Conservation (phyloP, 2,113 vertebrate genomes). For the Lagopus leucura region DNA sequence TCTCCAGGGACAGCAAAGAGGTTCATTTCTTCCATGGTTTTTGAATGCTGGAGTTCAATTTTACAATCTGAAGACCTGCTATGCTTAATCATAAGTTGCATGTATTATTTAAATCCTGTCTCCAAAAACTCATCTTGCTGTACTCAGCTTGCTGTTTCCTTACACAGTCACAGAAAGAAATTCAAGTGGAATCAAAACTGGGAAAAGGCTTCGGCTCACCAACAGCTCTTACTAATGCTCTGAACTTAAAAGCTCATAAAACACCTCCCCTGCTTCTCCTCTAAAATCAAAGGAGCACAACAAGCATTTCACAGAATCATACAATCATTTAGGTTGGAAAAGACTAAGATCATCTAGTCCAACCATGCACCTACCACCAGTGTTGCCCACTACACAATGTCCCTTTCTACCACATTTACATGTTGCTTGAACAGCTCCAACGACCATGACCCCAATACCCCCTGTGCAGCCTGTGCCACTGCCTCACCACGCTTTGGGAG, state of each 20-base stretch:
- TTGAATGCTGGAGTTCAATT: background rate
- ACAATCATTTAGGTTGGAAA: background rate
- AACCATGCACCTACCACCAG: too few species aligned
- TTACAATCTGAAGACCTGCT: background rate
- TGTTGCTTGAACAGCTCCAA: too few species aligned
- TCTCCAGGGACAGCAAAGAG: background rate
- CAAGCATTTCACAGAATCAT: background rate
- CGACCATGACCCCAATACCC: too few species aligned
- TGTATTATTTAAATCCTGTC: constrained; percentile 1
- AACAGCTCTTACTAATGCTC: background rate
- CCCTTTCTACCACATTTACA: too few species aligned
- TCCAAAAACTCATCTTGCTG: background rate
- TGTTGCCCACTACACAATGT: too few species aligned
- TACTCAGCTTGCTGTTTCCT: background rate
- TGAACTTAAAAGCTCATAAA: background rate
- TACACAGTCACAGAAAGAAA: background rate
- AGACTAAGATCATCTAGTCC: too few species aligned
- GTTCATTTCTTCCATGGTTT: background rate
- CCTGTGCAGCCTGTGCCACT: too few species aligned
- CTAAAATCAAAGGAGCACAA: constrained; percentile 12
- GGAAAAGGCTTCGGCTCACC: background rate
- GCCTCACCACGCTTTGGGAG: too few species aligned
- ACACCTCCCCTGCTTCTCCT: background rate
- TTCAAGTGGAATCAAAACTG: background rate
- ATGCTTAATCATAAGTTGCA: background rate